Conservation (phyloP, 2,113 vertebrate genomes). For the Tragelaphus scriptus region DNA sequence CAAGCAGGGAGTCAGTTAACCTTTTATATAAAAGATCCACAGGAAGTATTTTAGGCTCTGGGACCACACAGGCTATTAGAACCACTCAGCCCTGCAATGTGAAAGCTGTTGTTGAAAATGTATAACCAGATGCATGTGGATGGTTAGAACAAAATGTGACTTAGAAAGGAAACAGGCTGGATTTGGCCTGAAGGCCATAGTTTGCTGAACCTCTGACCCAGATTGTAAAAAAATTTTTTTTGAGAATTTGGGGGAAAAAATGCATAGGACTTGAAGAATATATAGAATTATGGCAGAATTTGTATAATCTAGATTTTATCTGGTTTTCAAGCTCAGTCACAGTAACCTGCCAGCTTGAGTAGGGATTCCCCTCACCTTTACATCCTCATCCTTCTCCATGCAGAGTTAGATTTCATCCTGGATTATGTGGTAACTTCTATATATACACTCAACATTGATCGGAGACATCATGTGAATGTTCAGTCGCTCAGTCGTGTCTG, state of each 20-base stretch:
- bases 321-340: neutral
- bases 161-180: neutral
- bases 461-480: neutral
- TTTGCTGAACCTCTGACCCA: neutral
- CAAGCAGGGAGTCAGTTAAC: neutral
- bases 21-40: neutral
- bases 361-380: neutral
- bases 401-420: neutral
- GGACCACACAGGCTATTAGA: neutral
- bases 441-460: neutral
- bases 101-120: neutral
- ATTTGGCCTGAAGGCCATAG: neutral
- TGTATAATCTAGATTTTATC: neutral
- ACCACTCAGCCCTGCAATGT: neutral
- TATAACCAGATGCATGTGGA: neutral
- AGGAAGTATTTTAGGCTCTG: neutral
- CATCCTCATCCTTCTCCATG: fast-evolving
- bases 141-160: neutral
- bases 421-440: neutral
- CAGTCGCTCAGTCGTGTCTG: fast-evolving
- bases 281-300: neutral
- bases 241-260: neutral
- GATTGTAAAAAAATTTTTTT: neutral
- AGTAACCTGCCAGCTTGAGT: neutral
- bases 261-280: neutral